These are phyloP conservation scores for Menura novaehollandiae DNA, from an alignment of 2,113 vertebrate genomes.

Conservation along the genomic window DNA sequence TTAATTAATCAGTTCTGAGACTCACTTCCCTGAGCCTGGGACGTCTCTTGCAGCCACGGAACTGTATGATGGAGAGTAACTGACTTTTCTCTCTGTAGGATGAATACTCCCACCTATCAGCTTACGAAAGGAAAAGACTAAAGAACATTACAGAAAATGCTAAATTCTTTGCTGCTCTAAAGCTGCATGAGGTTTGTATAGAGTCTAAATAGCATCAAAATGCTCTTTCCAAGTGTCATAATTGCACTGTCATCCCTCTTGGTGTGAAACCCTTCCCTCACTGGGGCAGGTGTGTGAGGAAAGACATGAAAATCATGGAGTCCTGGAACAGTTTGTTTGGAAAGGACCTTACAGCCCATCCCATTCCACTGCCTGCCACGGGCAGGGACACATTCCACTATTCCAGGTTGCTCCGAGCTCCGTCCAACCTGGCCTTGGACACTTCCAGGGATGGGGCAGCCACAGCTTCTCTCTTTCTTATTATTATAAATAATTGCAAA, in stretches of 20 bases:
- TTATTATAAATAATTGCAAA: background rate
- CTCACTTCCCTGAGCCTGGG: background rate
- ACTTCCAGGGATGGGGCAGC: background rate
- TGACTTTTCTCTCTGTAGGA: constrained; percentile 32
- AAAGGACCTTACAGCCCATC: background rate
- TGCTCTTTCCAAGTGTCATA: background rate
- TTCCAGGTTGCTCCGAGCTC: background rate
- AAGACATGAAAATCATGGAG: background rate
- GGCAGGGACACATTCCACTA: background rate
- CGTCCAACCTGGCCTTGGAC: background rate
- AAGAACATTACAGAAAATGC: constrained; percentile 79
- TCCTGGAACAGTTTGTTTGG: background rate
- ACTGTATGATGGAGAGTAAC: background rate
- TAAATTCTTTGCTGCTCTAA: constrained; percentile 74
- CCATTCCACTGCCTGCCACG: background rate
- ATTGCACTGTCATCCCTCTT: background rate
- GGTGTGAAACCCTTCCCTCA: background rate
- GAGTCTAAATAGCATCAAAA: background rate
- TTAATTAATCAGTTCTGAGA: too few species aligned
- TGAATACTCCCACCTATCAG: constrained; percentile 49
- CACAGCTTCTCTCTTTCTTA: background rate
- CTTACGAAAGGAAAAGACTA: constrained; percentile 74
- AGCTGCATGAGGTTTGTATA: constrained; percentile 73
- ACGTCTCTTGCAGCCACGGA: background rate
- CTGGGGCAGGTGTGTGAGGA: background rate